Evolutionary conservation across 2,797 vertebrate genomes (phyloP).

Genomic region (Meriones psammophilus): DNA sequence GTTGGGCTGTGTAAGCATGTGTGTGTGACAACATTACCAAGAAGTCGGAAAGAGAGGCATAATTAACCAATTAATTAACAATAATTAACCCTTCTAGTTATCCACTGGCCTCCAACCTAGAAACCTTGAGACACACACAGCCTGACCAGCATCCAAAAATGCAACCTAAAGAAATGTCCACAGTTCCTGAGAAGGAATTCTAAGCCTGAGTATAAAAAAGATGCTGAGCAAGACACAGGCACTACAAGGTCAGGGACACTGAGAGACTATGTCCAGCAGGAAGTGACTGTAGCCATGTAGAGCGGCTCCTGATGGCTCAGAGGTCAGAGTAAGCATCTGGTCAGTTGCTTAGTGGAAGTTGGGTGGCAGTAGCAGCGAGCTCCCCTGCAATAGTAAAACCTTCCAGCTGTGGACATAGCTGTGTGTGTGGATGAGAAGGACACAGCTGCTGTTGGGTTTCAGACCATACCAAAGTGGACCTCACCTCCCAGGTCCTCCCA

Average conservation of each 20-base stretch:
- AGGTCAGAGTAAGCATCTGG: background rate
- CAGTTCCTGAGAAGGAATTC: background rate
- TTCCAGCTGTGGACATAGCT: background rate
- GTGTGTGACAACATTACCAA: background rate
- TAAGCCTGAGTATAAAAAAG: background rate
- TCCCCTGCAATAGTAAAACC: background rate
- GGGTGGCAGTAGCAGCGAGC: background rate
- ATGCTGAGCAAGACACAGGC: background rate
- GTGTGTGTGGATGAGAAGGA: background rate
- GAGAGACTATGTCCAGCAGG: background rate
- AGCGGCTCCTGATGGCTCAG: background rate
- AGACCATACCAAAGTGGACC: too few species aligned
- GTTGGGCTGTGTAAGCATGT: accelerated
- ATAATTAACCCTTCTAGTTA: background rate
- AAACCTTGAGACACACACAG: background rate
- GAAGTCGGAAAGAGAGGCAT: background rate
- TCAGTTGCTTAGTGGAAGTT: background rate
- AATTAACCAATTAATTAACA: background rate
- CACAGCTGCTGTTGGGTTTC: background rate
- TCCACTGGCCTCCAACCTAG: background rate
- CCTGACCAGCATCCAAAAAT: background rate
- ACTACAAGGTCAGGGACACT: background rate
- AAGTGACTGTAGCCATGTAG: background rate
- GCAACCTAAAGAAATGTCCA: background rate
- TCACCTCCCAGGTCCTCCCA: too few species aligned